These are phyloP conservation scores for Eristalinus sepulchralis DNA, from an alignment of 2,888 invertebrate genomes.

Conservation along the genomic window DNA sequence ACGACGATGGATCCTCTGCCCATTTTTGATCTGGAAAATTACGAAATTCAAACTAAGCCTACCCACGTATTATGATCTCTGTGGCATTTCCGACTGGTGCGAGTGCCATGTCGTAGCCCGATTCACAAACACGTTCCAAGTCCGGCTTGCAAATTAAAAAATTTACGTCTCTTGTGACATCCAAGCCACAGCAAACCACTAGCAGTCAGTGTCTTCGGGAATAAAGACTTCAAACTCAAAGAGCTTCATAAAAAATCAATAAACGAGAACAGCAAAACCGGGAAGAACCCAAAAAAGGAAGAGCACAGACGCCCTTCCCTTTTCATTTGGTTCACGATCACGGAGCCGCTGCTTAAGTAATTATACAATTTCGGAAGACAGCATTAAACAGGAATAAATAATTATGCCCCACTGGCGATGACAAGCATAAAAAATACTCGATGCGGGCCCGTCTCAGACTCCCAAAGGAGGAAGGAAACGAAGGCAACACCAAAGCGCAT, in stretches of 20 bases:
- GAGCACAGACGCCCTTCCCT: neutral
- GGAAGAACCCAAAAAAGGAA: neutral
- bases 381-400: conserved; percentile 38
- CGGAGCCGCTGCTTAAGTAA: neutral
- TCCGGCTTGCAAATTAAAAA: neutral
- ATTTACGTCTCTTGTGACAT: neutral
- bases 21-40: neutral
- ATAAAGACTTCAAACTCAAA: neutral
- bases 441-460: neutral
- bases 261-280: neutral
- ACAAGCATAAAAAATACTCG: conserved; percentile 17
- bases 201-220: neutral
- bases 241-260: conserved; percentile 1
- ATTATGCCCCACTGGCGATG: conserved; percentile 27
- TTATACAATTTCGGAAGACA: conserved; percentile 25
- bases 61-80: neutral
- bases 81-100: neutral
- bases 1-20: neutral
- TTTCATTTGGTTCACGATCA: neutral
- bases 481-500: conserved; percentile 8
- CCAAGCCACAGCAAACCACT: neutral
- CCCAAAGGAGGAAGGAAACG: neutral
- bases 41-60: neutral
- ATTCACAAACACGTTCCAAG: neutral
- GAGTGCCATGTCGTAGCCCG: neutral